These are phyloP conservation scores for Eurystomus gularis DNA, from an alignment of 2,113 vertebrate genomes.

Conservation along the genomic window DNA sequence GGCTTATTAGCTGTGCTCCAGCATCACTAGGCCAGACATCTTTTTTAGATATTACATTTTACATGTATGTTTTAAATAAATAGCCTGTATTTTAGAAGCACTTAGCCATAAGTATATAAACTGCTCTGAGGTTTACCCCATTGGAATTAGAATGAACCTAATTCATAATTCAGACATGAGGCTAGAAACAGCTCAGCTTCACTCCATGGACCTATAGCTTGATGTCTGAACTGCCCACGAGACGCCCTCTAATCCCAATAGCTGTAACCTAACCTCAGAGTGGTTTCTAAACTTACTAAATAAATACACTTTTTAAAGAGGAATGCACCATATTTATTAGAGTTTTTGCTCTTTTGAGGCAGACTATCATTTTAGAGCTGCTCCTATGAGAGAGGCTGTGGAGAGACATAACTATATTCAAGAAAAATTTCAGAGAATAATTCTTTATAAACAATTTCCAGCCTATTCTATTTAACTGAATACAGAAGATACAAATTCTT, in stretches of 20 bases:
- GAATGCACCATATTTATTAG: slow-evolving; percentile 53
- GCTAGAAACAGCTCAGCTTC: slow-evolving; percentile 30
- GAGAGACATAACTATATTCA: background rate
- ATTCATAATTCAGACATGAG: slow-evolving; percentile 66
- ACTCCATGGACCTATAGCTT: slow-evolving; percentile 34
- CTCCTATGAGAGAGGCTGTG: slow-evolving; percentile 24
- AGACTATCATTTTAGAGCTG: slow-evolving; percentile 40
- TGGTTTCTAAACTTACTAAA: slow-evolving; percentile 61
- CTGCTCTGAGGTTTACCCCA: slow-evolving; percentile 65
- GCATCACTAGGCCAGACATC: background rate
- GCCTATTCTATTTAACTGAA: background rate
- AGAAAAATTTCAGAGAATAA: background rate
- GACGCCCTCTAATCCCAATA: slow-evolving; percentile 68
- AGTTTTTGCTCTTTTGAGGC: slow-evolving; percentile 4
- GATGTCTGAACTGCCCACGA: slow-evolving; percentile 53
- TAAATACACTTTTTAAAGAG: slow-evolving; percentile 63
- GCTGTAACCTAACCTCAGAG: slow-evolving; percentile 66
- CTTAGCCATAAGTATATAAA: slow-evolving; percentile 67
- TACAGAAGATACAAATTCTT: background rate
- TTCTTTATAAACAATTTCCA: background rate
- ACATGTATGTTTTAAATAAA: slow-evolving; percentile 70
- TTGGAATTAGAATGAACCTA: slow-evolving; percentile 69
- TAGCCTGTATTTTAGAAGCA: slow-evolving; percentile 65
- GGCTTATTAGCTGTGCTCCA: background rate
- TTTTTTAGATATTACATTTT: slow-evolving; percentile 59